Evolutionary conservation across 2,113 vertebrate genomes (phyloP).

Genomic region (Microtus richardsoni): DNA sequence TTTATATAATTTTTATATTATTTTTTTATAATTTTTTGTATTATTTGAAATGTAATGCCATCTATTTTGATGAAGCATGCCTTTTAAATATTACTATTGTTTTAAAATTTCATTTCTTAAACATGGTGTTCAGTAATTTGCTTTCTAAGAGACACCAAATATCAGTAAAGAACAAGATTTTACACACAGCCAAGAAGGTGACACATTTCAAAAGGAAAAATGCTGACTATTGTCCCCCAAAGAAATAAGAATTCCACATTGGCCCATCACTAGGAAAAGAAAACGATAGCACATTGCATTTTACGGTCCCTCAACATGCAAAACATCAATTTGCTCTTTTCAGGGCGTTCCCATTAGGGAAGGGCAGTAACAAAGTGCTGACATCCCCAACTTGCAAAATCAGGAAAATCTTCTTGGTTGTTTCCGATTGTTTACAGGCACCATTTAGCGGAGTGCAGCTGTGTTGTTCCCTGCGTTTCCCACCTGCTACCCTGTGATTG

Average conservation of each 20-base stretch:
- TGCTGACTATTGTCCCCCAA: constrained; percentile 25
- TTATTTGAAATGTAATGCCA: background rate
- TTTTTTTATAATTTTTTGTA: background rate
- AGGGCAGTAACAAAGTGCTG: background rate
- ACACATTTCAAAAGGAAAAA: constrained; percentile 56
- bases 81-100: background rate
- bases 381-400: constrained; percentile 45
- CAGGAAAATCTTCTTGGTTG: background rate
- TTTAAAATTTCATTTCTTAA: constrained; percentile 10
- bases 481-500: constrained; percentile 54
- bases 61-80: background rate
- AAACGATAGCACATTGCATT: constrained; percentile 29
- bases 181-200: background rate
- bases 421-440: constrained; percentile 49
- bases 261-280: background rate
- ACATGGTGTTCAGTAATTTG: background rate
- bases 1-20: background rate
- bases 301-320: constrained; percentile 23
- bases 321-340: constrained; percentile 24
- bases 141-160: background rate
- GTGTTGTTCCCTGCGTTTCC: constrained; percentile 37
- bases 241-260: constrained; percentile 36
- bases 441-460: constrained; percentile 44
- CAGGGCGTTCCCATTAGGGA: constrained; percentile 4
- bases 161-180: background rate